These are phyloP conservation scores for Astatoreochromis straeleni DNA, from an alignment of 2,113 vertebrate genomes.

Conservation along the genomic window DNA sequence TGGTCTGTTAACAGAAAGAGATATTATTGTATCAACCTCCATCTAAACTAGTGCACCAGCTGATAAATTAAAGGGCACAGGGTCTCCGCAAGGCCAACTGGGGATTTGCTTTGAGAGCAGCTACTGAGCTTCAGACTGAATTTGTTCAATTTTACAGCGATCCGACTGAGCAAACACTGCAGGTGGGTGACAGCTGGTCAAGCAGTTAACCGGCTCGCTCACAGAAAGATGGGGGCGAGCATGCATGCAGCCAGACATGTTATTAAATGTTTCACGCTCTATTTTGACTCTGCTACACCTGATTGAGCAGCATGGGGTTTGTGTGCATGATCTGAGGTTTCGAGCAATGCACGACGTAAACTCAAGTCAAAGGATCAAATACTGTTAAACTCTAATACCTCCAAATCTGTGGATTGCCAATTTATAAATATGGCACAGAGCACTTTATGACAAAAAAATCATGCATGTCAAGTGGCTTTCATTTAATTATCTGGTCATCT, in stretches of 20 bases:
- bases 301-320: neutral
- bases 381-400: neutral
- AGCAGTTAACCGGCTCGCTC: neutral
- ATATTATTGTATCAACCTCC: neutral
- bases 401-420: neutral
- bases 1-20: constrained; percentile 75
- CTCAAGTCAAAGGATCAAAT: neutral
- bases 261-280: neutral
- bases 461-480: neutral
- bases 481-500: neutral
- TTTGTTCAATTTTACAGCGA: neutral
- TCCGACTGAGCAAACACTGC: neutral
- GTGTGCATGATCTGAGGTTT: neutral
- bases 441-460: neutral
- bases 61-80: neutral
- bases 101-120: neutral
- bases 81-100: neutral
- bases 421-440: neutral
- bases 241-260: neutral
- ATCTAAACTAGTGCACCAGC: neutral
- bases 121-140: neutral
- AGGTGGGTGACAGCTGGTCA: constrained; percentile 8
- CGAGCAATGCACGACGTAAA: neutral
- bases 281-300: neutral
- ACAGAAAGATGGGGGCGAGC: neutral